Evolutionary conservation across 2,888 invertebrate genomes (phyloP).

Genomic region (Scaptomyza flava): DNA sequence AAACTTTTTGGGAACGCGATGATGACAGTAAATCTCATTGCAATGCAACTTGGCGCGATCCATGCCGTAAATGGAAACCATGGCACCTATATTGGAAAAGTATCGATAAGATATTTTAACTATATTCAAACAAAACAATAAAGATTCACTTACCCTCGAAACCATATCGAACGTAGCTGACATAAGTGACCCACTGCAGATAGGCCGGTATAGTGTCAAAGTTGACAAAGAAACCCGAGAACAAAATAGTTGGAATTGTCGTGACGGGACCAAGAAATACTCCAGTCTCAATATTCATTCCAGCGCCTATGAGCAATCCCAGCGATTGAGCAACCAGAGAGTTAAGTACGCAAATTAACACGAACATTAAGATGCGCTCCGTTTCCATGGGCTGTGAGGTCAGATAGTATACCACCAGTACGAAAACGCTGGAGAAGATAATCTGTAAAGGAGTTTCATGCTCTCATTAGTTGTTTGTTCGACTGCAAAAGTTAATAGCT

Average conservation of each 20-base stretch:
- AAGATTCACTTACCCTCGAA: constrained; percentile 88
- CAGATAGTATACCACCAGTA: constrained; percentile 96
- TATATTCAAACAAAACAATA: not conserved
- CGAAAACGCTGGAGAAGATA: constrained; percentile 93
- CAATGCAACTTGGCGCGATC: constrained; percentile 93
- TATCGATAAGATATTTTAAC: not conserved
- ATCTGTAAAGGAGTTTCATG: constrained; percentile 86
- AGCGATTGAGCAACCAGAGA: constrained; percentile 96
- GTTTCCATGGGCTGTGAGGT: constrained; percentile 97
- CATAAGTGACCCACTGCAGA: constrained; percentile 94
- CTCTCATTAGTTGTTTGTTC: not conserved
- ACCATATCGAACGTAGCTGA: constrained; percentile 95
- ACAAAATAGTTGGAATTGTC: constrained; percentile 95
- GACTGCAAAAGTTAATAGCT: constrained; percentile 50
- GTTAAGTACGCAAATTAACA: constrained; percentile 88
- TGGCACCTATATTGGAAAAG: constrained; percentile 86
- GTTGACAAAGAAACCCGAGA: constrained; percentile 97
- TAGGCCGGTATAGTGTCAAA: constrained; percentile 95
- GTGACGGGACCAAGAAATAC: constrained; percentile 94
- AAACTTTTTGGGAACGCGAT: constrained; percentile 91
- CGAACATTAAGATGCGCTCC: constrained; percentile 87
- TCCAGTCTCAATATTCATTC: constrained; percentile 92
- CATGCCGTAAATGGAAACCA: constrained; percentile 96
- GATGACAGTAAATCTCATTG: constrained; percentile 92
- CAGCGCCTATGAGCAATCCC: constrained; percentile 96